Evolutionary conservation across 2,113 vertebrate genomes (phyloP), one percentile per base, ranked within the genome.

Genomic region (Hypocryptadius cinnamomeus): DNA sequence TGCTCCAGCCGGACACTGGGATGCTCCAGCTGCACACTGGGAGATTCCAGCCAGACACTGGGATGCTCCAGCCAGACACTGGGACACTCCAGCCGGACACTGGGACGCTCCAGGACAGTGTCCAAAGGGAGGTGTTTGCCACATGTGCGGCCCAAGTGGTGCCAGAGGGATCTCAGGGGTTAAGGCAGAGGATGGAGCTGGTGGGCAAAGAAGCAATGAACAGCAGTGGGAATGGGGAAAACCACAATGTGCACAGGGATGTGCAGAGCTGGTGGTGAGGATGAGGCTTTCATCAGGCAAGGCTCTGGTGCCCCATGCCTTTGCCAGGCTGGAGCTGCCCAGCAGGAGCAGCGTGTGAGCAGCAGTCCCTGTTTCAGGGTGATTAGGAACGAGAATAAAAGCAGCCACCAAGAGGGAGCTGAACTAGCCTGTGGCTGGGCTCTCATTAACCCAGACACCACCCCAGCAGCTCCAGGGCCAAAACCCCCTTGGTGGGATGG

Each of bases 391-490:
- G 17, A 28, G 72, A 47, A 44, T 78, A 59, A 63, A 76, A 51
- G 15, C 64, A 28, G 31, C 48, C 35, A 65, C 76, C 30, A 0
- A 3, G 30, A 81, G 66, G 39, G 50, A 50, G 13, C 6, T 6
- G 16, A 31, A 6, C 0, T 5, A 30, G 44, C 57, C 59, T 13
- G n/a, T 3, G 40, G 14, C 59, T 16, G 79, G 27, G 10, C 76
- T 85, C 59, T 60, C 40, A 1, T 15, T 60, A 4, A 3, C 45
- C 35, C 21, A 25, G 51, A 40, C 33, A 28, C 3, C 30, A 11
- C 51, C 22, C 4, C 2, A 11, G 37, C 54, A n/a, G 54, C 2
- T 1, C 23, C 17, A 0, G 0, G 10, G n/a, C 22, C 5, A 5
- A 61, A 37, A 10, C 15, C 13, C 37, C 30, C n/a, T 20, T n/a